A percentile compares a stretch with the other conserved stretches of the same genome.
These are phyloP conservation scores for Sandelia bainsii DNA, from an alignment of 2,797 vertebrate species.

Conservation along the genomic window DNA sequence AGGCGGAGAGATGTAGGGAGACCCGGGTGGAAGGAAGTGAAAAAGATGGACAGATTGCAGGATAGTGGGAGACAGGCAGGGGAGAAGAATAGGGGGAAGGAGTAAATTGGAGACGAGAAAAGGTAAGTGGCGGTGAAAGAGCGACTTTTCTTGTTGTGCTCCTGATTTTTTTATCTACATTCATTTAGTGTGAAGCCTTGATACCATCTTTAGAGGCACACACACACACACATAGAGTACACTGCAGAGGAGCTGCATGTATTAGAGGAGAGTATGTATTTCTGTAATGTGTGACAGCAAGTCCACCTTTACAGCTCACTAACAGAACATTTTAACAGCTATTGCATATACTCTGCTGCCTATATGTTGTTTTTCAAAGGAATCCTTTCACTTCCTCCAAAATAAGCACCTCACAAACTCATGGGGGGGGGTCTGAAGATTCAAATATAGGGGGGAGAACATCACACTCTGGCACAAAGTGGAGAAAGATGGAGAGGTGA, in stretches of 20 bases:
- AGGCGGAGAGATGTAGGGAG: conserved; percentile 33
- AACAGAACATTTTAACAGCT: conserved; percentile 41
- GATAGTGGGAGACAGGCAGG: conserved; percentile 29
- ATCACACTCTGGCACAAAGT: conserved; percentile 25
- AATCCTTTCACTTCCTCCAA: background rate
- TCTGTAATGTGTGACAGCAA: conserved; percentile 41
- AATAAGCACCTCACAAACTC: conserved; percentile 20
- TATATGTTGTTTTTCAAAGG: conserved; percentile 27
- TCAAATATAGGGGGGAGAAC: conserved; percentile 35
- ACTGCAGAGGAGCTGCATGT: conserved; percentile 30
- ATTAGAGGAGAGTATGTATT: conserved; percentile 29
- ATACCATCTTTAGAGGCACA: conserved; percentile 40
- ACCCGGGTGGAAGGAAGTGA: conserved; percentile 16
- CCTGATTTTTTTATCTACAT: conserved; percentile 14
- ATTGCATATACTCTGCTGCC: background rate
- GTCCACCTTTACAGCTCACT: conserved; percentile 35
- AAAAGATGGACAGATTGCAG: conserved; percentile 45
- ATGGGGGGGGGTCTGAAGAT: conserved; percentile 28
- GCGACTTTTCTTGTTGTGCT: conserved; percentile 43
- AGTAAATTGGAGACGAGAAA: conserved; percentile 33
- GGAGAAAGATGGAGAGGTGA: conserved; percentile 45
- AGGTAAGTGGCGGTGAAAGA: conserved; percentile 47
- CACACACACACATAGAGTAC: conserved; percentile 20
- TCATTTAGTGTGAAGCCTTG: conserved; percentile 49
- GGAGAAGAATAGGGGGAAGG: conserved; percentile 21